A percentile compares a stretch with the other conserved stretches of the same genome.
These are phyloP conservation scores for Gnathonemus echidnorhynchus DNA, from an alignment of 2,113 vertebrate genomes.

Conservation along the genomic window DNA sequence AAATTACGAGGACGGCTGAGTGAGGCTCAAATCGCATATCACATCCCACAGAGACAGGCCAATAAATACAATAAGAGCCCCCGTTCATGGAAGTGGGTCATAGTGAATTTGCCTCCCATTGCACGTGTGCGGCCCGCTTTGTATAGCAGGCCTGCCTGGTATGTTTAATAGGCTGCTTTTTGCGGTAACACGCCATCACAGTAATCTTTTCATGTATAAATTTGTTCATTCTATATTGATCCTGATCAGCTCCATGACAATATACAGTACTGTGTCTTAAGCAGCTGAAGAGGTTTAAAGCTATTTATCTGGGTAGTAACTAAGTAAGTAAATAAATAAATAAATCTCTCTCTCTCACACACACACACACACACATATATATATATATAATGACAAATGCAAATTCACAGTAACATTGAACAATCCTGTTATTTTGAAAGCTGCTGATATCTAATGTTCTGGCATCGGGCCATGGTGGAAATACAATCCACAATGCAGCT, in stretches of 20 bases:
- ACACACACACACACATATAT: too few relatives aligned
- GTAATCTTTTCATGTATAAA: not conserved
- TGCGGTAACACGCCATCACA: too few relatives aligned
- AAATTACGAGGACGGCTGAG: not conserved
- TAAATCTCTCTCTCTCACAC: too few relatives aligned
- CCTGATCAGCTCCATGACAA: not conserved
- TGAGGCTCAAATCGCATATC: not conserved
- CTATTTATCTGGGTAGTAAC: not conserved
- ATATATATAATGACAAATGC: not conserved
- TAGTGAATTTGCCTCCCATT: not conserved
- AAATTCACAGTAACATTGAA: not conserved
- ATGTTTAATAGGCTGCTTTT: not conserved
- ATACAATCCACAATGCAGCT: not conserved
- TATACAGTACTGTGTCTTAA: not conserved
- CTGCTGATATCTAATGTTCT: not conserved
- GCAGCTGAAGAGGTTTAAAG: not conserved
- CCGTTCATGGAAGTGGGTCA: not conserved
- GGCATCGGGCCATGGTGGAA: not conserved
- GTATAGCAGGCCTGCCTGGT: not conserved
- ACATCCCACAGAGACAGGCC: not conserved
- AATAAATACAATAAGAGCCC: not conserved
- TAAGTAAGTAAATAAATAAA: too few relatives aligned
- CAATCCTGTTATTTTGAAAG: too few relatives aligned
- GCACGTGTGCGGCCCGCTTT: not conserved
- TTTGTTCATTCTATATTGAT: not conserved